A percentile compares a stretch with the other conserved stretches of the same genome.
These are phyloP conservation scores for Chiroxiphia lanceolata DNA, from an alignment of 2,797 vertebrate genomes.

Conservation along the genomic window DNA sequence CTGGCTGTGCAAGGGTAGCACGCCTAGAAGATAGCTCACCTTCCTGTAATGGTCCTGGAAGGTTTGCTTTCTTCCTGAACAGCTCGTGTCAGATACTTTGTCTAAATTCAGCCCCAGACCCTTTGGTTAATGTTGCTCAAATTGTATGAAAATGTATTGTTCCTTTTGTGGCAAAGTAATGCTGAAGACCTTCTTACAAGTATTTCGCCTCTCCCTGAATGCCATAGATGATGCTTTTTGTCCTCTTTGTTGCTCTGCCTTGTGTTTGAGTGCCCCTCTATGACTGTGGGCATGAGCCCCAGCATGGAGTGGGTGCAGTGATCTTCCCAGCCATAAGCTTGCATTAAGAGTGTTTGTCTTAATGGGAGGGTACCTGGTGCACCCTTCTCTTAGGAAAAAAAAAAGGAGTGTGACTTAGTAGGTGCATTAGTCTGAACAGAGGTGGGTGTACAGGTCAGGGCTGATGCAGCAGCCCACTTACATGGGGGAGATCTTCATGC, in stretches of 20 bases:
- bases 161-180: background rate
- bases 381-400: background rate
- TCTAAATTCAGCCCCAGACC: background rate
- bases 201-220: background rate
- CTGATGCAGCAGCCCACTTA: background rate
- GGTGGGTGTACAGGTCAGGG: background rate
- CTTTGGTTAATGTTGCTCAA: background rate
- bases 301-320: background rate
- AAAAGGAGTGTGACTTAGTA: background rate
- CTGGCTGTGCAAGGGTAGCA: fast-evolving
- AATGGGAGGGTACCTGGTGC: background rate
- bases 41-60: background rate
- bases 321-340: background rate
- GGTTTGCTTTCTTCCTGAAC: background rate
- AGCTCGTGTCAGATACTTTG: background rate
- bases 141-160: background rate
- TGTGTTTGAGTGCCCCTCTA: fast-evolving
- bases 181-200: background rate
- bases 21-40: background rate
- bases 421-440: background rate
- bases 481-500: background rate
- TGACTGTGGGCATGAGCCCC: background rate
- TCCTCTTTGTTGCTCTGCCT: background rate
- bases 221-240: background rate
- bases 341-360: background rate